A percentile compares a stretch with the other conserved stretches of the same genome.
Conservation (phyloP, 2,888 invertebrate genomes). For the Sphecodes monilicornis region DNA sequence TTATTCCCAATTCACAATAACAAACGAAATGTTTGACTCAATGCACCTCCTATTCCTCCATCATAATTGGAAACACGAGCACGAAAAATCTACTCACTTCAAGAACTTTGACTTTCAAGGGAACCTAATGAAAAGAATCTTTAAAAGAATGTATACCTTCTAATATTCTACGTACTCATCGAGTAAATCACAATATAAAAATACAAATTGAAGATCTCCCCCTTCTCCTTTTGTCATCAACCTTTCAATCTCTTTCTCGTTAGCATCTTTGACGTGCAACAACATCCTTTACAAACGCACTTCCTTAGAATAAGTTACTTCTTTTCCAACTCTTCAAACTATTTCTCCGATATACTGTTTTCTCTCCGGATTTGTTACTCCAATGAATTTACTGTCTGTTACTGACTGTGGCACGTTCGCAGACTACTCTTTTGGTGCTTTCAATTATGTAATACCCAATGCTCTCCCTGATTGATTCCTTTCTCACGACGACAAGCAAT, state of each 20-base stretch:
- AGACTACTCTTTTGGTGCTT: slow-evolving; percentile 34
- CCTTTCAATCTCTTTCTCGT: slow-evolving; percentile 23
- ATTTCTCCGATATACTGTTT: slow-evolving; percentile 29
- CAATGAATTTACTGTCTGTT: slow-evolving; percentile 24
- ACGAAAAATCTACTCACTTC: slow-evolving; percentile 51
- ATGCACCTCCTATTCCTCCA: slow-evolving; percentile 47
- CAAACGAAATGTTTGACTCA: slow-evolving; percentile 27
- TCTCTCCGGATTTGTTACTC: slow-evolving; percentile 27
- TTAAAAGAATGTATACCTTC: slow-evolving; percentile 65
- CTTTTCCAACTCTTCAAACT: slow-evolving; percentile 34
- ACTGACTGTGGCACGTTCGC: slow-evolving; percentile 26
- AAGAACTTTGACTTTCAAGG: slow-evolving; percentile 48
- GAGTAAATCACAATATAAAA: slow-evolving; percentile 80
- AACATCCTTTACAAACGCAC: slow-evolving; percentile 48
- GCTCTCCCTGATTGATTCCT: slow-evolving; percentile 56
- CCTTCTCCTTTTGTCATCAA: slow-evolving; percentile 46
- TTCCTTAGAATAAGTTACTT: slow-evolving; percentile 57
- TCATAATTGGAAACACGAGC: slow-evolving; percentile 40
- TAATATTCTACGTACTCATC: slow-evolving; percentile 69
- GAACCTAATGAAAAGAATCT: slow-evolving; percentile 60
- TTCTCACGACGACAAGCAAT: slow-evolving; percentile 39
- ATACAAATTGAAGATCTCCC: slow-evolving; percentile 78
- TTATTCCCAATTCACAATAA: neutral
- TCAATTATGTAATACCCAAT: slow-evolving; percentile 42
- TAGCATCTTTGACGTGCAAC: slow-evolving; percentile 45